Percentiles rank a stretch among this genome's conserved stretches.
Conservation (phyloP, 2,888 invertebrate genomes). For the Leptarthrus brevirostris region DNA sequence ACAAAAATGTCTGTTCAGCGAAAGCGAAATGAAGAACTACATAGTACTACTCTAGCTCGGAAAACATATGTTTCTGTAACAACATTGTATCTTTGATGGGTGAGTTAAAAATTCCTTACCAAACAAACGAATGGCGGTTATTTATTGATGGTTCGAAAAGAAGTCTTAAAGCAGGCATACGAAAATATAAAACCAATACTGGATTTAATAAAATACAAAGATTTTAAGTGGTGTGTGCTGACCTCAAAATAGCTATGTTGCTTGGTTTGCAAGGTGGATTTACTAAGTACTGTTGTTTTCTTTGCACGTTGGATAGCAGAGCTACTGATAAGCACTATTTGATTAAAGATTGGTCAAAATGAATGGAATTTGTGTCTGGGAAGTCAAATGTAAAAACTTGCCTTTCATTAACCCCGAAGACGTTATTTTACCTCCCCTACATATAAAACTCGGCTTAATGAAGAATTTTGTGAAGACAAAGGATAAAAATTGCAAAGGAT, state of each 20-base stretch:
- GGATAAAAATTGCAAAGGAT: conserved; percentile 48
- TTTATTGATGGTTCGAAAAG: too few relatives aligned
- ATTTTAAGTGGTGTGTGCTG: conserved; percentile 15
- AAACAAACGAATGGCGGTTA: too few relatives aligned
- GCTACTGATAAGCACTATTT: conserved; percentile 37
- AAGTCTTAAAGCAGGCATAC: not conserved
- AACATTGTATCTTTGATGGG: too few relatives aligned
- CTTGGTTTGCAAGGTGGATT: conserved; percentile 31
- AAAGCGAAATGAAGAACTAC: too few relatives aligned
- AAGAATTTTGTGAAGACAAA: conserved; percentile 53
- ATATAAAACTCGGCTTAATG: conserved; percentile 52
- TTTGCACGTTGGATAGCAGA: conserved; percentile 44
- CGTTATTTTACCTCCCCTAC: conserved; percentile 34
- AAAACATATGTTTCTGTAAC: too few relatives aligned
- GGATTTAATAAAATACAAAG: not conserved
- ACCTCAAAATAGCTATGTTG: conserved; percentile 42
- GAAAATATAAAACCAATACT: not conserved
- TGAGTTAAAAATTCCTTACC: too few relatives aligned
- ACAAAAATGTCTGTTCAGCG: too few relatives aligned
- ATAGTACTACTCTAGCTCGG: too few relatives aligned
- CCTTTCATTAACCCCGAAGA: not conserved
- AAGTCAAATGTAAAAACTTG: not conserved
- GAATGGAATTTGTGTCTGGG: not conserved
- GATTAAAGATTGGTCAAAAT: conserved; percentile 18
- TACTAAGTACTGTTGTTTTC: conserved; percentile 46